These are phyloP conservation scores for Artemisiospiza belli DNA, from an alignment of 2,113 vertebrate genomes.

Conservation along the genomic window DNA sequence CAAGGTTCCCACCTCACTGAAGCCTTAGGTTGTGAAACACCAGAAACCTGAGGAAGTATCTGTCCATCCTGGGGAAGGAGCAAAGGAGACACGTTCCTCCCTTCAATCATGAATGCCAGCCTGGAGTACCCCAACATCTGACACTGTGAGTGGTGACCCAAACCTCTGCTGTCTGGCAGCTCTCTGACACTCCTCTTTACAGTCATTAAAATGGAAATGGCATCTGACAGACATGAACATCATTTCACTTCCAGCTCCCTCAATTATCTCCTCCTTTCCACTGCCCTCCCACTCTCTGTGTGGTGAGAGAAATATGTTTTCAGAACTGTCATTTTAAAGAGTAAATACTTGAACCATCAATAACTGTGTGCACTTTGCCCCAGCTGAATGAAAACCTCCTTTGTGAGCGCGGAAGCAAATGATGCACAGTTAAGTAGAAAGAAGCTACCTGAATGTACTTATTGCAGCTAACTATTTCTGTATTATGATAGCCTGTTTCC, in stretches of 20 bases:
- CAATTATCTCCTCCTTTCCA: not conserved
- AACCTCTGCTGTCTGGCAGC: not conserved
- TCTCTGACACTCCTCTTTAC: not conserved
- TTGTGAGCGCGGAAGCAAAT: not conserved
- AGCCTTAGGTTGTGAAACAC: not conserved
- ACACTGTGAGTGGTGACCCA: not conserved
- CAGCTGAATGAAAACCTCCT: conserved; percentile 36
- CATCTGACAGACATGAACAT: not conserved
- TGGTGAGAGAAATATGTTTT: conserved; percentile 42
- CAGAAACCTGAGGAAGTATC: not conserved
- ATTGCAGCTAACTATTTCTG: conserved; percentile 50
- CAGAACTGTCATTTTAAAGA: conserved; percentile 41
- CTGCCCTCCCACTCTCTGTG: not conserved
- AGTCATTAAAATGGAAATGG: conserved; percentile 19
- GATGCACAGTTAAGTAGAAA: conserved; percentile 17
- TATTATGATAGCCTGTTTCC: conserved; percentile 63
- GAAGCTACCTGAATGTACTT: conserved; percentile 59
- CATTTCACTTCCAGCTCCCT: conserved; percentile 25
- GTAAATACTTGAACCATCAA: conserved; percentile 57
- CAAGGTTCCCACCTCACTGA: not conserved
- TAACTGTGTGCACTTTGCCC: conserved; percentile 36
- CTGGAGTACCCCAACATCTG: not conserved
- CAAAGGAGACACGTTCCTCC: not conserved
- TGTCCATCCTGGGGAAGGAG: not conserved
- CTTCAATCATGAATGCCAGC: not conserved